Evolutionary conservation across 1,140 invertebrate species (phyloP), one percentile per base, ranked within the genome.

Genomic region (Heliconius nattereri): DNA sequence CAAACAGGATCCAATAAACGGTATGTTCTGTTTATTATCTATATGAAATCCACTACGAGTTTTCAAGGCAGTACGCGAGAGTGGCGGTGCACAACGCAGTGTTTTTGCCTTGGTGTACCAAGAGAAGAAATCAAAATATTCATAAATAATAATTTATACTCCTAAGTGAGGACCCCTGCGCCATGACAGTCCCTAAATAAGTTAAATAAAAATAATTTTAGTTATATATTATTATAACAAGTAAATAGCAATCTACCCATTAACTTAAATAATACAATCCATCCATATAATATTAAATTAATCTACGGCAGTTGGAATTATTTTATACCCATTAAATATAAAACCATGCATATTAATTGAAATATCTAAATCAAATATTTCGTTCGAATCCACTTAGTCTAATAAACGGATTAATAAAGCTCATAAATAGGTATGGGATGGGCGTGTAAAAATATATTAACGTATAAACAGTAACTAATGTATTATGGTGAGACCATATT

Each of bases 351-450:
- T 29, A 29, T n/a, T 66, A 66, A 66, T 66, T 66, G 60, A 66
- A 66, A 66, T 66, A 29, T 66, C 60, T 66, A 66, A 66, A 66
- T 66, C 76, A 78, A 76, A 73, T 35, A 79, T 78, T 83, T 81
- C 85, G 82, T 84, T 86, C 78, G 76, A 60, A 80, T 66, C 60
- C 60, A 66, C 60, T 66, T 66, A 66, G 60, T 66, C 83, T 82
- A 87, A 87, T 88, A 88, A 85, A 86, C 54, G 82, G 79, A 84
- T 87, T 88, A 86, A 84, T 84, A 84, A 75, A 76, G 37, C 75
- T 81, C 23, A 81, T 81, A 83, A 83, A 57, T 29, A 71, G 74
- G 70, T 37, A 57, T 23, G 37, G 40, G 73, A 79, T 75, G 66
- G 71, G 49, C 23, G 75, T 79, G 71, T 81, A 82, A 85, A 86